phyloP scores from a whole-genome alignment of 2,113 vertebrate genomes.

The Bathybates hornii region DNA sequence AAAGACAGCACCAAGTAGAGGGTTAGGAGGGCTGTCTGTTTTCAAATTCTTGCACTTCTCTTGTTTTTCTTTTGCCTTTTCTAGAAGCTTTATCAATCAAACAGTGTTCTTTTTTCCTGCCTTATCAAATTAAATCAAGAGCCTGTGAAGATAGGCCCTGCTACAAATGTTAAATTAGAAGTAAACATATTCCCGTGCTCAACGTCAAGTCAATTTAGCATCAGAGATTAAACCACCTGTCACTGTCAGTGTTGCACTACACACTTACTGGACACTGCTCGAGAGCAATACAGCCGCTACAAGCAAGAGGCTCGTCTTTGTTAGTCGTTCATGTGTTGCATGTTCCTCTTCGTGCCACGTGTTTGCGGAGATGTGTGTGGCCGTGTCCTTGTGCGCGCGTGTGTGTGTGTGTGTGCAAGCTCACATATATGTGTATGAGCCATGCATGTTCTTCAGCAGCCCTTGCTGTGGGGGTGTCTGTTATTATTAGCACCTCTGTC shows the following conservation, averaged over 20 bases:
- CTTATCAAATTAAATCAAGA: neutral
- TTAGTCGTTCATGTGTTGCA: neutral
- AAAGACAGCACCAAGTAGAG: neutral
- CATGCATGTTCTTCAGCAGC: slow-evolving; percentile 42
- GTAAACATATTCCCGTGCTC: neutral
- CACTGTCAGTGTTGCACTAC: neutral
- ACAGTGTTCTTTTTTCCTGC: neutral
- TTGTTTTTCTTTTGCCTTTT: neutral
- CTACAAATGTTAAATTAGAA: neutral
- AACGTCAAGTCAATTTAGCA: neutral
- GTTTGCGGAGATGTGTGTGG: neutral
- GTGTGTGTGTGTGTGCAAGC: neutral
- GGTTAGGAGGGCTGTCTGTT: neutral
- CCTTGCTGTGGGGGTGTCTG: slow-evolving; percentile 66
- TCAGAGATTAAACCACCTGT: neutral
- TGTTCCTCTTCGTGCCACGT: neutral
- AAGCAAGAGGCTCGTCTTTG: neutral
- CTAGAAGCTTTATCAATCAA: neutral
- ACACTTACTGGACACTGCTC: neutral
- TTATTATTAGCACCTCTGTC: slow-evolving; percentile 74
- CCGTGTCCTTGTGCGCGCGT: neutral
- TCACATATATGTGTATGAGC: neutral
- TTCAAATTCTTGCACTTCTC: neutral
- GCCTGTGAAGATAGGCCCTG: neutral
- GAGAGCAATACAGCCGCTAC: neutral